Conservation (phyloP, 1,140 invertebrate species). For the Bombus terrestris region DNA sequence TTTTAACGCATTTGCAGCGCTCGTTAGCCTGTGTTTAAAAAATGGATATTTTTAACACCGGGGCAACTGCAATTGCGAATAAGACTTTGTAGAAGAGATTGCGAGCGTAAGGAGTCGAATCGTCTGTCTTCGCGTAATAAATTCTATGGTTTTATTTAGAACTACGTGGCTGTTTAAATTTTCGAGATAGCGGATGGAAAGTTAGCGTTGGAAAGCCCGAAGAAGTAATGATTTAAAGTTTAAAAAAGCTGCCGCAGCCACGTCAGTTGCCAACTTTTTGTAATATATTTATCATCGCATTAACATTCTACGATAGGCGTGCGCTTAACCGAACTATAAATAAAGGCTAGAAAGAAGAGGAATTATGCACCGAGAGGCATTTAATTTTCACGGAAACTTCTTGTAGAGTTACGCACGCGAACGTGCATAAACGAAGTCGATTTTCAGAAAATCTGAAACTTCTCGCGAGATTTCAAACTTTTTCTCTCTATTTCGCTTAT, state of each 20-base stretch:
- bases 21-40: not conserved
- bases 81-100: not conserved
- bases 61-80: too few species aligned
- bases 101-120: not conserved
- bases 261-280: not conserved
- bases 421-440: conserved; percentile 16
- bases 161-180: not conserved
- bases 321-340: conserved; percentile 38
- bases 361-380: conserved; percentile 42
- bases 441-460: conserved; percentile 37
- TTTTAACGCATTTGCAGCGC: fast-evolving
- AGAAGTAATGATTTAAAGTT: not conserved
- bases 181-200: not conserved
- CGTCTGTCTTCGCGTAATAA: not conserved
- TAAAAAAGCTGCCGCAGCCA: not conserved
- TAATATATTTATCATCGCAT: conserved; percentile 46
- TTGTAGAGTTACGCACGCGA: conserved; percentile 25
- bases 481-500: not conserved
- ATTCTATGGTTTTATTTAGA: not conserved
- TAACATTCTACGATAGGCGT: conserved; percentile 35
- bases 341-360: conserved; percentile 24
- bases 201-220: not conserved
- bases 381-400: conserved; percentile 39
- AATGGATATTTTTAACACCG: not conserved
- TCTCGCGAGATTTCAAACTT: conserved; percentile 13